These are phyloP conservation scores for Macrosiphum euphorbiae DNA, from an alignment of 2,888 invertebrate genomes.

Conservation along the genomic window DNA sequence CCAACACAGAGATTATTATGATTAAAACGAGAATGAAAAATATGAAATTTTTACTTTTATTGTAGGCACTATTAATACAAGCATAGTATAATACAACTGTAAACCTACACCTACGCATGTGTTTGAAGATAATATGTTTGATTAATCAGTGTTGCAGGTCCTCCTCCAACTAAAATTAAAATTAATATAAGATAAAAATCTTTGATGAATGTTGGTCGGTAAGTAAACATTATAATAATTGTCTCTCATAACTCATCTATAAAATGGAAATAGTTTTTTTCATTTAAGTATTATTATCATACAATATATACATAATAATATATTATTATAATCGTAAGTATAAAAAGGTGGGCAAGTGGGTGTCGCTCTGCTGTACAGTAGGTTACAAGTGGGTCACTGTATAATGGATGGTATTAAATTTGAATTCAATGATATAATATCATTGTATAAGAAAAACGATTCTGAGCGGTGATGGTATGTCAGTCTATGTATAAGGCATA, in stretches of 20 bases:
- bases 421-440: too few species aligned
- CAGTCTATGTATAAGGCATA: too few species aligned
- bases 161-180: not conserved
- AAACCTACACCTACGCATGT: not conserved
- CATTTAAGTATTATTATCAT: not conserved
- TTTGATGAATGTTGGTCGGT: not conserved
- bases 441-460: too few species aligned
- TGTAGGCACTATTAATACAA: not conserved
- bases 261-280: not conserved
- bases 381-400: too few species aligned
- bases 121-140: not conserved
- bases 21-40: constrained; percentile 6
- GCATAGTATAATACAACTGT: not conserved
- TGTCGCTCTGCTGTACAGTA: too few species aligned
- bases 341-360: too few species aligned
- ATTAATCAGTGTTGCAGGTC: not conserved
- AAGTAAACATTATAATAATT: not conserved
- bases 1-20: not conserved
- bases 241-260: not conserved
- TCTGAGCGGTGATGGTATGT: too few species aligned
- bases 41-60: not conserved
- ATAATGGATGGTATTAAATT: too few species aligned
- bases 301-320: not conserved
- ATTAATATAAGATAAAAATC: not conserved
- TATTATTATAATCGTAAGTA: not conserved